Evolutionary conservation across 2,797 vertebrate species (phyloP).

Genomic region (Ispidina picta): DNA sequence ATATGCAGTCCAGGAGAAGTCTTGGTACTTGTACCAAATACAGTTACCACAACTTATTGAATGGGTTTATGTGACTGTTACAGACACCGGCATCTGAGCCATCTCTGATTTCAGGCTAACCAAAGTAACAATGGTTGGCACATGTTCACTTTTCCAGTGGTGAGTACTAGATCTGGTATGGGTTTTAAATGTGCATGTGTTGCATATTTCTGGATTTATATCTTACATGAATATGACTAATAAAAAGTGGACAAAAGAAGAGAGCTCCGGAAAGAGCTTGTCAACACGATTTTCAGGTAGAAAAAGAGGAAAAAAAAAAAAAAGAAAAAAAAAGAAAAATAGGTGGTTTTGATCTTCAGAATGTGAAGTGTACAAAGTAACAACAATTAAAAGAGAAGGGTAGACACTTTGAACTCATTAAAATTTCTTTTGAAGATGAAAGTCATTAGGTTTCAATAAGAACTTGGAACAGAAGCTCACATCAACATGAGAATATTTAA

Average conservation of each 20-base stretch:
- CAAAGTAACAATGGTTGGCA: not conserved
- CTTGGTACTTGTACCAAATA: not conserved
- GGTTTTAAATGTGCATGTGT: not conserved
- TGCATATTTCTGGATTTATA: constrained; percentile 23
- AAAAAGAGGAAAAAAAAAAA: not conserved
- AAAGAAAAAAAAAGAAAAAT: not conserved
- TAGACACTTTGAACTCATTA: constrained; percentile 39
- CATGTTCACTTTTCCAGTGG: not conserved
- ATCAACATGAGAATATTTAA: constrained; percentile 85
- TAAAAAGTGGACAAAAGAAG: constrained; percentile 2
- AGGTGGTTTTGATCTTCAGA: constrained; percentile 49
- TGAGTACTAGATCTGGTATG: not conserved
- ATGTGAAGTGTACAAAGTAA: constrained; percentile 24
- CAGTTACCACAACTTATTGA: not conserved
- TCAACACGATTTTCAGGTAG: constrained; percentile 11
- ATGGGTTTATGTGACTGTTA: not conserved
- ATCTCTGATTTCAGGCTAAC: not conserved
- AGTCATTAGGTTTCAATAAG: constrained; percentile 90
- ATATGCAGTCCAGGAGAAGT: not conserved
- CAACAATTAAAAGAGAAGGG: constrained; percentile 67
- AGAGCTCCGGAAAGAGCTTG: not conserved
- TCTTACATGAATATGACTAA: constrained; percentile 16
- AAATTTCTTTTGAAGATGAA: constrained; percentile 79
- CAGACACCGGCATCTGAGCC: not conserved
- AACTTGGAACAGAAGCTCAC: constrained; percentile 81